Percentiles rank a stretch among this genome's conserved stretches.
Evolutionary conservation across 2,113 vertebrate genomes (phyloP).

Genomic region (Edolisoma coerulescens): DNA sequence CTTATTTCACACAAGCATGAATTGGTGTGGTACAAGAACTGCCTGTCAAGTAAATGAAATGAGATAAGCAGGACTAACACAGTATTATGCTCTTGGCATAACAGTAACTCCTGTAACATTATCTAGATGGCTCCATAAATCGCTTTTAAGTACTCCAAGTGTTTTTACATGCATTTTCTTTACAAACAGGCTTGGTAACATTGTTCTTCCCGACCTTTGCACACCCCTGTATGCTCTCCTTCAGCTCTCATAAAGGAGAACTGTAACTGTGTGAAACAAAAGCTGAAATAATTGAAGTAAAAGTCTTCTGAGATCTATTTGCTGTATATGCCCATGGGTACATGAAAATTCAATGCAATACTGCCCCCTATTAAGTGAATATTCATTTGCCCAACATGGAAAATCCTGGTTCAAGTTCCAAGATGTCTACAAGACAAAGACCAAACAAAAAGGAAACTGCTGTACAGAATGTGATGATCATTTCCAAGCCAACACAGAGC

Average conservation of each 20-base stretch:
- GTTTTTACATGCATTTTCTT: background rate
- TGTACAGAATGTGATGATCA: background rate
- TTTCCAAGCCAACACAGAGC: background rate
- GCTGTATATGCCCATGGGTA: background rate
- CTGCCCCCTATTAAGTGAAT: background rate
- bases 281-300: background rate
- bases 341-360: background rate
- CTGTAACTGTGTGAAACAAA: background rate
- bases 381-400: background rate
- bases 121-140: slow-evolving; percentile 45
- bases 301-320: background rate
- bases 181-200: background rate
- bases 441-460: background rate
- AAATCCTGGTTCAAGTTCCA: background rate
- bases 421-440: background rate
- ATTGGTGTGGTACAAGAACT: slow-evolving; percentile 7
- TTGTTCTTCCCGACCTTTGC: background rate
- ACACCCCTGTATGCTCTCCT: accelerated
- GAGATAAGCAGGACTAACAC: slow-evolving; percentile 32
- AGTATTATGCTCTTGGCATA: slow-evolving; percentile 18
- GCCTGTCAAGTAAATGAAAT: slow-evolving; percentile 23
- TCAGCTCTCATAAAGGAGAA: background rate
- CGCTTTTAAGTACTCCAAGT: background rate
- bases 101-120: background rate
- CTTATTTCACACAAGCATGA: background rate